Percentiles rank a stretch among this genome's conserved stretches.
Evolutionary conservation across 2,888 invertebrate genomes (phyloP).

Genomic region (Dolichomitus sp.): DNA sequence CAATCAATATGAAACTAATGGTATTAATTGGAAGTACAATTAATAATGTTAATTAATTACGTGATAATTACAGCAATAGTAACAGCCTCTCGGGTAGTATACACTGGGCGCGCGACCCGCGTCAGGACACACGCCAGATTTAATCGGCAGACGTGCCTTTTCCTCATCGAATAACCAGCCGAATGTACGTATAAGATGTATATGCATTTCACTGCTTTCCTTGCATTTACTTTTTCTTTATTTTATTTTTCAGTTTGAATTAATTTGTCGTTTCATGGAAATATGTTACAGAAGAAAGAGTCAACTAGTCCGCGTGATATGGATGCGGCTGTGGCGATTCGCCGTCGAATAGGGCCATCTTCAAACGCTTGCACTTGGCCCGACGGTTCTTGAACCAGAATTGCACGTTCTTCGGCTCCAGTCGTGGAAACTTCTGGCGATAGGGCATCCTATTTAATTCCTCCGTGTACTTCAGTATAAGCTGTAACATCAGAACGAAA

Average conservation of each 20-base stretch:
- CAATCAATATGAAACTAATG: neutral
- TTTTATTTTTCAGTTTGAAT: slow-evolving; percentile 39
- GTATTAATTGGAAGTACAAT: no score
- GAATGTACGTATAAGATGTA: slow-evolving; percentile 49
- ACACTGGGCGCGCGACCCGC: slow-evolving; percentile 53
- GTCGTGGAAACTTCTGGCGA: slow-evolving; percentile 98
- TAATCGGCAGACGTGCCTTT: slow-evolving; percentile 32
- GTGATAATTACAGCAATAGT: slow-evolving; percentile 84
- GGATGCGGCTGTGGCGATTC: slow-evolving; percentile 88
- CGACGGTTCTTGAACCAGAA: slow-evolving; percentile 99
- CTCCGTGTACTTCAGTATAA: slow-evolving; percentile 99
- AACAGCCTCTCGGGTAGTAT: slow-evolving; percentile 68
- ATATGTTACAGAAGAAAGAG: slow-evolving; percentile 59
- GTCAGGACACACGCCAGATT: slow-evolving; percentile 45
- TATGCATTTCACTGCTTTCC: slow-evolving; percentile 42
- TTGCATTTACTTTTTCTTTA: slow-evolving; percentile 36
- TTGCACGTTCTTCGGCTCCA: slow-evolving; percentile 99
- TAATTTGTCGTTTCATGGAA: slow-evolving; percentile 52
- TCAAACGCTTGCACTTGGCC: slow-evolving; percentile 98
- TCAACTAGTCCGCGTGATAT: slow-evolving; percentile 83
- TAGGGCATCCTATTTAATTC: slow-evolving; percentile 99
- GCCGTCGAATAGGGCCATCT: slow-evolving; percentile 95
- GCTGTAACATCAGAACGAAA: slow-evolving; percentile 85
- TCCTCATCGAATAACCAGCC: slow-evolving; percentile 12
- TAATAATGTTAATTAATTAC: slow-evolving; percentile 69